Conservation (phyloP, 2,797 vertebrate species). For the Naso thynnoides region DNA sequence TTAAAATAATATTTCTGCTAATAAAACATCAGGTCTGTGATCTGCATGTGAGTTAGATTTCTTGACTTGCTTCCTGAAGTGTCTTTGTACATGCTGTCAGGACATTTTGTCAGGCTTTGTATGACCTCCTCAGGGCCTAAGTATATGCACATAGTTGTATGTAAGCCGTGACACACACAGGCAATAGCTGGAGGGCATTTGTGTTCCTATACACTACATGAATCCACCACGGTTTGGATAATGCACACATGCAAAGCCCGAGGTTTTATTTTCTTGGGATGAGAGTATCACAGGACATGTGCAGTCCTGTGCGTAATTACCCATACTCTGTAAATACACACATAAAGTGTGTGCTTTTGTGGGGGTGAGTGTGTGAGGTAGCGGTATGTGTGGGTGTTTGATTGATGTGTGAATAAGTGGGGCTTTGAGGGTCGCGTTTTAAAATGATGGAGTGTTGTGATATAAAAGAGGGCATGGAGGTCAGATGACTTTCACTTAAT, state of each 20-base stretch:
- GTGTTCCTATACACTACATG: neutral
- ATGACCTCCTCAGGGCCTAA: slow-evolving; percentile 9
- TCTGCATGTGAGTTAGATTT: neutral
- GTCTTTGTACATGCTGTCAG: slow-evolving; percentile 25
- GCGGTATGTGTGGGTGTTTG: slow-evolving; percentile 31
- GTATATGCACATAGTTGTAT: slow-evolving; percentile 27
- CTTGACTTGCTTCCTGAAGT: neutral
- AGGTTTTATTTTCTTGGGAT: slow-evolving; percentile 24
- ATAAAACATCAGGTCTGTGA: neutral
- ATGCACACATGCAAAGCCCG: slow-evolving; percentile 15
- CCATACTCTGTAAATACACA: slow-evolving; percentile 13
- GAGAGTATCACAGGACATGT: slow-evolving; percentile 32
- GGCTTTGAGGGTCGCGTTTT: slow-evolving; percentile 25
- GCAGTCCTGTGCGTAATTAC: slow-evolving; percentile 46
- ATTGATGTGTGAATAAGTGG: slow-evolving; percentile 55
- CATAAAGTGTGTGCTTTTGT: slow-evolving; percentile 2
- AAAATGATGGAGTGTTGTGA: neutral
- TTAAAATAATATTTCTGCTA: no score
- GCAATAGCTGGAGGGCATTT: slow-evolving; percentile 27
- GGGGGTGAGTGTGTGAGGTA: slow-evolving; percentile 13
- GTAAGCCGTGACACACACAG: neutral
- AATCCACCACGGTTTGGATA: slow-evolving; percentile 13
- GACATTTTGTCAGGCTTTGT: neutral
- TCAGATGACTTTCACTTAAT: slow-evolving; percentile 16
- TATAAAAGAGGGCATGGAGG: slow-evolving; percentile 1